Percentiles rank a stretch among this genome's conserved stretches.
phyloP scores from a whole-genome alignment of 2,113 vertebrate genomes.

The Aepyceros melampus region DNA sequence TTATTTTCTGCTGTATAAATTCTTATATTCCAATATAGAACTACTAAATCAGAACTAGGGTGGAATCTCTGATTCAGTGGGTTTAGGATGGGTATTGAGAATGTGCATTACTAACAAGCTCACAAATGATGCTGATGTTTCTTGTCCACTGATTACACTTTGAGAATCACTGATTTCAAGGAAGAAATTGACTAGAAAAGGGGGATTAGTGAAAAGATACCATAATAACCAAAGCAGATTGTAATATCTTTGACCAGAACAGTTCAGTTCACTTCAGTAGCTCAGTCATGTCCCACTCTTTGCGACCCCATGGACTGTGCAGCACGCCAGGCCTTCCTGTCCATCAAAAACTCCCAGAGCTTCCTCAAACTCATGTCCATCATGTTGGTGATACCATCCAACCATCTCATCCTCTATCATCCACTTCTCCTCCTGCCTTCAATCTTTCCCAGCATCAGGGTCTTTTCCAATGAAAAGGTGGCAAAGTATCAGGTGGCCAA shows the following conservation, averaged over 20 bases:
- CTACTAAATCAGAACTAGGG: neutral
- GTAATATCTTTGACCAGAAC: neutral
- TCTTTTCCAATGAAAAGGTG: neutral
- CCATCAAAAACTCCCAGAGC: neutral
- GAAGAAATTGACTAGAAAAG: neutral
- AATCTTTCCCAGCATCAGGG: neutral
- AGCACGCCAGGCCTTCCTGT: neutral
- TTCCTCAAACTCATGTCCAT: neutral
- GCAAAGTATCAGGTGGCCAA: neutral
- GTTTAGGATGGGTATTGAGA: neutral
- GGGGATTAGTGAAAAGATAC: neutral
- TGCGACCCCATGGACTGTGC: fast-evolving
- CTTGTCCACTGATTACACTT: neutral
- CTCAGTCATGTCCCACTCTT: neutral
- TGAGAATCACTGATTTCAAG: neutral
- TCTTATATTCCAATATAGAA: neutral
- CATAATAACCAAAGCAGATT: neutral
- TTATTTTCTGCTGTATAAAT: neutral
- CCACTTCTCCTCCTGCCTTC: neutral
- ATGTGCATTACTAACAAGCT: neutral
- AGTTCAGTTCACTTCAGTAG: neutral
- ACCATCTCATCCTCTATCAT: neutral
- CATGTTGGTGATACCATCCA: neutral
- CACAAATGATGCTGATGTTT: neutral
- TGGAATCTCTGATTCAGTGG: neutral